phyloP scores from a whole-genome alignment of 2,888 invertebrate species.

The Agrotis puta region DNA sequence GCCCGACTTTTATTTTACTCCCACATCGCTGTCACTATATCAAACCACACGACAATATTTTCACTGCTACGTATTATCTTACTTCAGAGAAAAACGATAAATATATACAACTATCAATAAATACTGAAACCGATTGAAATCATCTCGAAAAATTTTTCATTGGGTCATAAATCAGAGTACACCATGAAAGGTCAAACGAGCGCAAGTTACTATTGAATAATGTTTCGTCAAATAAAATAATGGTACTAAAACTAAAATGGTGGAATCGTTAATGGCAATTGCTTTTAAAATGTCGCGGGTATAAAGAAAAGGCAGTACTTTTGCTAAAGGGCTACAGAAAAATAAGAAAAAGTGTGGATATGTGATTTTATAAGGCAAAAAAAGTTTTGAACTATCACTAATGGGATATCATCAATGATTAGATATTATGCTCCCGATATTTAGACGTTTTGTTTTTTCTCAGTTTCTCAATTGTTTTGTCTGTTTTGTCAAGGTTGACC shows the following conservation, averaged over 20 bases:
- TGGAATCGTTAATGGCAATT: slow-evolving; percentile 42
- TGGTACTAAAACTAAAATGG: slow-evolving; percentile 44
- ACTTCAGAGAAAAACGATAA: slow-evolving; percentile 13
- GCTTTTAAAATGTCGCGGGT: slow-evolving; percentile 27
- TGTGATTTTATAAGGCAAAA: no score
- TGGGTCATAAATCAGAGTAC: slow-evolving; percentile 57
- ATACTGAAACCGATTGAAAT: slow-evolving; percentile 51
- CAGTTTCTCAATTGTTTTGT: no score
- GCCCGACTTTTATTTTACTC: not conserved
- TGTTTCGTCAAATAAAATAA: slow-evolving; percentile 56
- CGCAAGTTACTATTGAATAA: slow-evolving; percentile 48
- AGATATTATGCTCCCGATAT: no score
- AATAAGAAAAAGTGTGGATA: not conserved
- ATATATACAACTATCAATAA: slow-evolving; percentile 48
- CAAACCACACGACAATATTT: slow-evolving; percentile 5
- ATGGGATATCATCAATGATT: no score
- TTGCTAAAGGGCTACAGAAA: not conserved
- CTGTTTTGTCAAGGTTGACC: no score
- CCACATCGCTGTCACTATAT: slow-evolving; percentile 1
- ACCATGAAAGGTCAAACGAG: slow-evolving; percentile 42
- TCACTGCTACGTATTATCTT: not conserved
- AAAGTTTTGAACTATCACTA: no score
- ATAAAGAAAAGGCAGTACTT: not conserved
- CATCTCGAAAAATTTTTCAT: slow-evolving; percentile 49
- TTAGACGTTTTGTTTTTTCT: no score